Conservation (phyloP, 2,113 vertebrate species). For the Hylia prasina region DNA sequence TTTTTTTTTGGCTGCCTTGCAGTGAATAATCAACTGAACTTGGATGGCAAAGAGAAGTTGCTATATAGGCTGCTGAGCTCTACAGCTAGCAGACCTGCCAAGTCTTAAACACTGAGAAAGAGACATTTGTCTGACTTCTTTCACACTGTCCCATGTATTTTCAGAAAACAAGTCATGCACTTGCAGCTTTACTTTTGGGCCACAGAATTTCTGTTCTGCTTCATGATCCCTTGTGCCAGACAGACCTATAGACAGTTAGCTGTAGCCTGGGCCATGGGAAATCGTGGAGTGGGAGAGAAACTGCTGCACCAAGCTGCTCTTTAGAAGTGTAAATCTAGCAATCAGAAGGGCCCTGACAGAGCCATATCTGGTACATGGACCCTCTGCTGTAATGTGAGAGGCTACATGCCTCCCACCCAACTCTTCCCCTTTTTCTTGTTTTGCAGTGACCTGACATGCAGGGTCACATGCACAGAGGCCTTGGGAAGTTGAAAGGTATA, state of each 20-base stretch:
- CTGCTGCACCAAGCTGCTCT: constrained; percentile 9
- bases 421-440: constrained; percentile 19
- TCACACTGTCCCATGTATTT: constrained; percentile 63
- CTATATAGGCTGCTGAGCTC: constrained; percentile 46
- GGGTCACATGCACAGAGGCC: not conserved
- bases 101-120: constrained; percentile 43
- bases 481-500: not conserved
- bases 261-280: constrained; percentile 22
- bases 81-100: constrained; percentile 40
- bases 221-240: constrained; percentile 41
- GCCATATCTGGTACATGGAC: not conserved
- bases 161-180: constrained; percentile 60
- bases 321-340: constrained; percentile 34
- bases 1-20: constrained; percentile 32
- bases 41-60: constrained; percentile 23
- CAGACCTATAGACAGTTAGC: constrained; percentile 39
- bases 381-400: not conserved
- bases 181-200: constrained; percentile 44
- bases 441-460: not conserved
- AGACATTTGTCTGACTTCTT: constrained; percentile 61
- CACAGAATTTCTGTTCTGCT: constrained; percentile 38
- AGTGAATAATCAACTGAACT: constrained; percentile 47
- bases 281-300: not conserved
- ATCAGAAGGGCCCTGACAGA: constrained; percentile 19
- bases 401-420: not conserved